Base-by-base conservation (phyloP, 2,888 invertebrate genomes). In the Drosophila aldrichi region DNA sequence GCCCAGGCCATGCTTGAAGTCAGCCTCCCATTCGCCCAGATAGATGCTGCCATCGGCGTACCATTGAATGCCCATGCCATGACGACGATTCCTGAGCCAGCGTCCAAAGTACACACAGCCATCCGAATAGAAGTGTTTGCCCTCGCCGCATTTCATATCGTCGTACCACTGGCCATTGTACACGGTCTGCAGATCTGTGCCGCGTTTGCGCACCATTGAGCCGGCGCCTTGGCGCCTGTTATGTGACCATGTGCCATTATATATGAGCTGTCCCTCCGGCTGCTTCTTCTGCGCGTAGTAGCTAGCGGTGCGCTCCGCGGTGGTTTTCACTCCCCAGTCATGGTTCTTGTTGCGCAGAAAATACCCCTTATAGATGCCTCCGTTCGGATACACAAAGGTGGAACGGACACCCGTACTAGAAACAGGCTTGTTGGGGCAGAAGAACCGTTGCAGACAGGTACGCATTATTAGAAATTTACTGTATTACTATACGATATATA, bases 21-120 rank as follows among this genome's bases (percentile, higher is more conserved):
- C 91, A 16, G 89, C 65, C 49, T 87, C 68, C 93, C 93, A 93
- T 77, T 93, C 88, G 3, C 93, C 93, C 57, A 93, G 43, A 79
- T 91, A 93, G 41, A 91, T 78, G 10, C 77, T 58, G 1, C 90
- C 91, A 79, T 91, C 82, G 4, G 67, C 77, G 67, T 89, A 91
- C 92, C 92, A 93, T 77, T 90, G 90, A 32, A 92, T 91, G 32
- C 93, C 93, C 34, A 90, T 65, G 2, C 93, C 93, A 63, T 89
- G 84, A 0, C 91, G 88, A 18, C 92, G 82, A 78, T 91, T 91
- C 3, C 77, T 59, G 8, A 76, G 60, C 93, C 93, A 93, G 34
- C 82, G 74, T 9, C 92, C 92, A 52, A 90, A 92, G 64, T 92
- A 92, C 3, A 90, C 81, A 29, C 79, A 75, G 2, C 92, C 91